A percentile compares a stretch with the other conserved stretches of the same genome.
These are phyloP conservation scores for Corythoichthys intestinalis DNA, from an alignment of 2,113 vertebrate species.

Conservation along the genomic window DNA sequence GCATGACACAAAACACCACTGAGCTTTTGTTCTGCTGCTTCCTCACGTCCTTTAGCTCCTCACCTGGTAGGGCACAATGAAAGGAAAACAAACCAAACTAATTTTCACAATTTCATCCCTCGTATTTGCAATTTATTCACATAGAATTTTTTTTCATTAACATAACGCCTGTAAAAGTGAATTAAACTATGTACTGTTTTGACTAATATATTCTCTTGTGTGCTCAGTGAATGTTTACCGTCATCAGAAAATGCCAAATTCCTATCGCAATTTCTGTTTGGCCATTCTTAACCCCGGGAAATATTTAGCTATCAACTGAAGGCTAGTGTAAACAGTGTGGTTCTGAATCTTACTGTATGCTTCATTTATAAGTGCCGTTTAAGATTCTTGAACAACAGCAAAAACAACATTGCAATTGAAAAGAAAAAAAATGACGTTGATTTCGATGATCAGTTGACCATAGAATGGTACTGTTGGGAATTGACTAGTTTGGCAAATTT, in stretches of 20 bases:
- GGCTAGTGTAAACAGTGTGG: constrained; percentile 44
- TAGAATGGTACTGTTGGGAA: no score
- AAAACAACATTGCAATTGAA: background rate
- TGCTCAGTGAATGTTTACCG: constrained; percentile 5
- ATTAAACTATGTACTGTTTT: background rate
- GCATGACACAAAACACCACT: constrained; percentile 20
- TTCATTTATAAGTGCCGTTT: constrained; percentile 38
- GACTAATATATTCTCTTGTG: background rate
- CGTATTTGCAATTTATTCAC: background rate
- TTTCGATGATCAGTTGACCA: no score
- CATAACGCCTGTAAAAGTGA: constrained; percentile 3
- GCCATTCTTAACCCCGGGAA: constrained; percentile 43
- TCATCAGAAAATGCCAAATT: constrained; percentile 20
- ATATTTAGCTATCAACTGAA: constrained; percentile 52
- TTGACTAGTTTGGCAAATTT: no score
- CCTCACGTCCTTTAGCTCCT: constrained; percentile 17
- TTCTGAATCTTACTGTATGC: constrained; percentile 20
- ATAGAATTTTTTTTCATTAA: background rate
- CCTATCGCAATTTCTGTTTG: constrained; percentile 24
- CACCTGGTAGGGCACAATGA: constrained; percentile 39
- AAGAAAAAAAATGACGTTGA: no score
- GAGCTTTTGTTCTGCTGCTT: constrained; percentile 50
- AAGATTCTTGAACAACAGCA: background rate
- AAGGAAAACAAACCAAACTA: constrained; percentile 16
- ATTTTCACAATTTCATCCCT: background rate